Conservation (phyloP, 2,888 invertebrate genomes). For the Hypsopygia costalis region DNA sequence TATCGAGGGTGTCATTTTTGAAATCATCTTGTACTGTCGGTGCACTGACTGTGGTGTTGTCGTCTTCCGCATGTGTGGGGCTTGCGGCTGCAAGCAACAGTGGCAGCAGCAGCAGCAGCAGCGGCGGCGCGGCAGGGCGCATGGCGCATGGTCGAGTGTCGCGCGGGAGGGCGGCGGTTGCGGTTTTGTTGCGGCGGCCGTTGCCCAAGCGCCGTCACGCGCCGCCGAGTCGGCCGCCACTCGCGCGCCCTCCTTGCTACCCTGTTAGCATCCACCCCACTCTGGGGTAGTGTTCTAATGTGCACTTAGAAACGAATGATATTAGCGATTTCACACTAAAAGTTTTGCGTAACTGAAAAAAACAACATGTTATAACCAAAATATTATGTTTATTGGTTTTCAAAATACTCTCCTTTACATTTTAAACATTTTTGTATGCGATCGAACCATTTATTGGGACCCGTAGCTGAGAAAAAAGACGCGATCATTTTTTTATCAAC, state of each 20-base stretch:
- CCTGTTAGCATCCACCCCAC: slow-evolving; percentile 12
- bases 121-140: slow-evolving; percentile 50
- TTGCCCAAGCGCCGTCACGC: slow-evolving; percentile 57
- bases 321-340: too few relatives aligned
- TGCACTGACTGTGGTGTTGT: slow-evolving; percentile 20
- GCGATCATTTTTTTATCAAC: too few relatives aligned
- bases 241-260: slow-evolving; percentile 11
- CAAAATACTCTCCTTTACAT: too few relatives aligned
- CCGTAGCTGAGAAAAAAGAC: too few relatives aligned
- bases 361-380: too few relatives aligned
- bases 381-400: too few relatives aligned
- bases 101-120: slow-evolving; percentile 37
- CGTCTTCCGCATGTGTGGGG: slow-evolving; percentile 27
- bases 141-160: slow-evolving; percentile 61
- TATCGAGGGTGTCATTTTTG: slow-evolving; percentile 12
- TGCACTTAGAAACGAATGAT: slow-evolving; percentile 8
- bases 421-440: too few relatives aligned
- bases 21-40: background rate
- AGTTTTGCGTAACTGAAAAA: too few relatives aligned
- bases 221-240: slow-evolving; percentile 25
- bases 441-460: too few relatives aligned
- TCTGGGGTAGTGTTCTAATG: slow-evolving; percentile 9
- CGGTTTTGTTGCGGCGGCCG: slow-evolving; percentile 59
- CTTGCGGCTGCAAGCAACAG: slow-evolving; percentile 32
- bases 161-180: slow-evolving; percentile 51